These are phyloP conservation scores for Drosophila setosimentum DNA, from an alignment of 2,888 invertebrate species.

Conservation along the genomic window DNA sequence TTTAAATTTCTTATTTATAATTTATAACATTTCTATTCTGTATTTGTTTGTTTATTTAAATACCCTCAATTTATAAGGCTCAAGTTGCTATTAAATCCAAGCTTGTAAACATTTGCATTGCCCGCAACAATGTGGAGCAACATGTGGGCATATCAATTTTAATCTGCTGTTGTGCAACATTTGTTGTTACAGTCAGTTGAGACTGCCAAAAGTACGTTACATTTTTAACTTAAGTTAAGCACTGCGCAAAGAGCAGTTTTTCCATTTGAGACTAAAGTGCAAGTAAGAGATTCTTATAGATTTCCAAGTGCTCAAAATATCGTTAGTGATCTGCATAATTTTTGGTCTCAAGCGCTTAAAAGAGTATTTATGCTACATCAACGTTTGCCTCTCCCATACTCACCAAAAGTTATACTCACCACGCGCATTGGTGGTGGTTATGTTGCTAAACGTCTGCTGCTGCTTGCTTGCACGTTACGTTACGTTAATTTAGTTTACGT, in stretches of 20 bases:
- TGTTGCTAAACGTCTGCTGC: conserved; percentile 22
- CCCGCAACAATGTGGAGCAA: conserved; percentile 13
- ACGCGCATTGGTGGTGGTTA: conserved; percentile 23
- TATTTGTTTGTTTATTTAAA: background rate
- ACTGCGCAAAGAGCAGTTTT: background rate
- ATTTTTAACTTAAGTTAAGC: background rate
- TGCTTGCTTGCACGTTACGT: background rate
- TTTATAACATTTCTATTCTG: background rate
- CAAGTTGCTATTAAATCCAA: background rate
- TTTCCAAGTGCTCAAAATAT: background rate
- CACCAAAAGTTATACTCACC: conserved; percentile 43
- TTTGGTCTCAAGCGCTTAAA: background rate
- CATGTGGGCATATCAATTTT: background rate
- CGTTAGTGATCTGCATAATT: background rate
- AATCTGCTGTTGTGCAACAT: conserved; percentile 12
- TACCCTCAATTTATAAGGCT: background rate
- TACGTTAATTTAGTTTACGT: conserved; percentile 61
- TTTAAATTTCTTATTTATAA: background rate
- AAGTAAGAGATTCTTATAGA: background rate
- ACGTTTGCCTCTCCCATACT: conserved; percentile 4
- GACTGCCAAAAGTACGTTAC: background rate
- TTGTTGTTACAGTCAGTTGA: background rate
- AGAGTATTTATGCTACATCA: conserved; percentile 22
- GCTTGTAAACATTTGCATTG: conserved; percentile 7
- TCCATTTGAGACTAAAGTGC: background rate